Evolutionary conservation across 2,888 invertebrate genomes (phyloP).

Genomic region (Calameuta pallipes): DNA sequence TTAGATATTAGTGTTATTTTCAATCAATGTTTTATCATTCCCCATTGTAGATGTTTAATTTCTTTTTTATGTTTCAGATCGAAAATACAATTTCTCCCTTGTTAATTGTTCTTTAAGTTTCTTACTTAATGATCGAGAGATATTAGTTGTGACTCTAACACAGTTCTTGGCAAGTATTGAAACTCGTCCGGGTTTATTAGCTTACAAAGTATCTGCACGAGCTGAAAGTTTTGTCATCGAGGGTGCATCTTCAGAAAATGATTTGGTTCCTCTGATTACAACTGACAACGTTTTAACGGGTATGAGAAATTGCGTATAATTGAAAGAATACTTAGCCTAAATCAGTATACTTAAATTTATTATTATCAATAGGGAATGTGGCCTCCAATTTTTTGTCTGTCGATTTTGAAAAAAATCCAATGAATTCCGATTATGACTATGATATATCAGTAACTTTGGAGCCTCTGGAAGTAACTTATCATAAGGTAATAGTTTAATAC

Average conservation of each 20-base stretch:
- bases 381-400: slow-evolving; percentile 78
- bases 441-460: slow-evolving; percentile 77
- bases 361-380: slow-evolving; percentile 67
- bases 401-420: slow-evolving; percentile 80
- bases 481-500: slow-evolving; percentile 72
- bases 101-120: slow-evolving; percentile 79
- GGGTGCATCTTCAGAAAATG: slow-evolving; percentile 79
- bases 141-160: slow-evolving; percentile 78
- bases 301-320: slow-evolving; percentile 23
- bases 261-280: slow-evolving; percentile 76
- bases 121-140: slow-evolving; percentile 76
- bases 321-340: not conserved
- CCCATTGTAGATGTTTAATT: not conserved
- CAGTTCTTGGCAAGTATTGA: slow-evolving; percentile 78
- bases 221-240: slow-evolving; percentile 83
- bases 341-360: not conserved
- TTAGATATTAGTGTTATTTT: not conserved
- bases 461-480: slow-evolving; percentile 80
- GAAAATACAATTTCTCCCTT: slow-evolving; percentile 80
- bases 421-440: slow-evolving; percentile 75
- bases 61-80: slow-evolving; percentile 69
- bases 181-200: slow-evolving; percentile 75
- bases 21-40: not conserved
- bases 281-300: slow-evolving; percentile 71
- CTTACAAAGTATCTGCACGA: slow-evolving; percentile 77